Evolutionary conservation across 2,888 invertebrate genomes (phyloP).

Genomic region (Hemistola chrysoprasaria): DNA sequence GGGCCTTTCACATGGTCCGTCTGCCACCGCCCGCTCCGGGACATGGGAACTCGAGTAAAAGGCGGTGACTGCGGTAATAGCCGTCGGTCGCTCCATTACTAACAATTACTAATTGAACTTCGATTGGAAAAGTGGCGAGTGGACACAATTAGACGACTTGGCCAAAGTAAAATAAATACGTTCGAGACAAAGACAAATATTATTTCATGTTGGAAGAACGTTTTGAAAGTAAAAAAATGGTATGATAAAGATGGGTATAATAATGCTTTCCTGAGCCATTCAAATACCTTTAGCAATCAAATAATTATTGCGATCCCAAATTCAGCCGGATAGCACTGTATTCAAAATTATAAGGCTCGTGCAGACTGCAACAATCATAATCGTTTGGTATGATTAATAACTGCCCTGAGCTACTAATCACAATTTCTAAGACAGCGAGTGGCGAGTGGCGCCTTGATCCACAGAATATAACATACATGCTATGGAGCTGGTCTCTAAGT

Average conservation of each 20-base stretch:
- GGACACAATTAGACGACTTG: background rate
- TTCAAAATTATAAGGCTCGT: slow-evolving; percentile 35
- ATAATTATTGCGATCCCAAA: slow-evolving; percentile 20
- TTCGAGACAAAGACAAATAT: too few species aligned
- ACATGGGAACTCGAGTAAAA: slow-evolving; percentile 15
- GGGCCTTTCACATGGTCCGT: slow-evolving; percentile 10
- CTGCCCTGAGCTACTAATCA: slow-evolving; percentile 50
- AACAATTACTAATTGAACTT: slow-evolving; percentile 16
- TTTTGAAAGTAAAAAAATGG: too few species aligned
- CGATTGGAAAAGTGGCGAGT: slow-evolving; percentile 7
- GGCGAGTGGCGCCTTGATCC: slow-evolving; percentile 29
- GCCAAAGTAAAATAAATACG: too few species aligned
- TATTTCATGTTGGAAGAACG: too few species aligned
- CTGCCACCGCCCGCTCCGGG: background rate
- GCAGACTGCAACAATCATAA: slow-evolving; percentile 36
- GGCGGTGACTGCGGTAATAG: slow-evolving; percentile 15
- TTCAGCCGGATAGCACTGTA: slow-evolving; percentile 13
- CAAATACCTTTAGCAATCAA: slow-evolving; percentile 12
- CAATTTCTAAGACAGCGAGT: slow-evolving; percentile 36
- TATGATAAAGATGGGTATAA: too few species aligned
- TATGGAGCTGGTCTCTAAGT: too few species aligned
- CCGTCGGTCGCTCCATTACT: slow-evolving; percentile 12
- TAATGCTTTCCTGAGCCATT: background rate
- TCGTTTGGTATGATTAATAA: slow-evolving; percentile 43
- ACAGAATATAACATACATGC: too few species aligned